Conservation (phyloP, 2,797 vertebrate genomes). For the Miichthys miiuy region DNA sequence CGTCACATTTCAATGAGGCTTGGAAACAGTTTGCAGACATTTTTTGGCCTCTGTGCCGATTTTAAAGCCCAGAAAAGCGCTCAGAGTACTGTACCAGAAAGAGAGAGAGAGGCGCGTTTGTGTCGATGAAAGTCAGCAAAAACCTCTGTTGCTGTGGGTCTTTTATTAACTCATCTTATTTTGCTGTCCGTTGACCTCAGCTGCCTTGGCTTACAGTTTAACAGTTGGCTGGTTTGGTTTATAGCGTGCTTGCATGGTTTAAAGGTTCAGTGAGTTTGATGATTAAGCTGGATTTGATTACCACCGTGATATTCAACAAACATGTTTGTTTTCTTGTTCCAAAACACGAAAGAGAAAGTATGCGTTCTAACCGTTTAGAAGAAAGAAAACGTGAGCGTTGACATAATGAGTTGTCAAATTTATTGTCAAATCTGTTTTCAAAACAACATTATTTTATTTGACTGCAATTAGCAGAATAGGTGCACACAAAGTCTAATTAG, state of each 20-base stretch:
- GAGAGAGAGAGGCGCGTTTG: slow-evolving; percentile 33
- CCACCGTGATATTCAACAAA: slow-evolving; percentile 26
- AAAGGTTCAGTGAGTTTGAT: slow-evolving; percentile 61
- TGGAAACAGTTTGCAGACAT: slow-evolving; percentile 53
- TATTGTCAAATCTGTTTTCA: slow-evolving; percentile 19
- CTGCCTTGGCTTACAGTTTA: slow-evolving; percentile 58
- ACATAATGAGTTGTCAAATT: slow-evolving; percentile 29
- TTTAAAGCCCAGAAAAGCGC: slow-evolving; percentile 49
- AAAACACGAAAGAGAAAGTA: slow-evolving; percentile 34
- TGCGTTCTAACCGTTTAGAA: not conserved
- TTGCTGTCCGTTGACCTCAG: slow-evolving; percentile 57
- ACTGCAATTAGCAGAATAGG: slow-evolving; percentile 10
- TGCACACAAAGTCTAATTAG: slow-evolving; percentile 35
- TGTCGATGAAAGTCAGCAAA: slow-evolving; percentile 60
- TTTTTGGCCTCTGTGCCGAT: slow-evolving; percentile 41
- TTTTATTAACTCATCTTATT: slow-evolving; percentile 64
- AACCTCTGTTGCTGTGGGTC: slow-evolving; percentile 48
- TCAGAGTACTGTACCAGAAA: slow-evolving; percentile 22
- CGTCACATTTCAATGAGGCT: slow-evolving; percentile 43
- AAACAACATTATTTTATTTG: slow-evolving; percentile 23
- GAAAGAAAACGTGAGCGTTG: not conserved
- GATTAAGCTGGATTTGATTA: slow-evolving; percentile 69
- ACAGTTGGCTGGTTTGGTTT: slow-evolving; percentile 65
- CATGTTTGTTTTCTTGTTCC: slow-evolving; percentile 32
- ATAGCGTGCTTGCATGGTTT: slow-evolving; percentile 44